Evolutionary conservation across 2,797 vertebrate species (phyloP), one percentile per base, ranked within the genome.

Genomic region (Bradypus variegatus): DNA sequence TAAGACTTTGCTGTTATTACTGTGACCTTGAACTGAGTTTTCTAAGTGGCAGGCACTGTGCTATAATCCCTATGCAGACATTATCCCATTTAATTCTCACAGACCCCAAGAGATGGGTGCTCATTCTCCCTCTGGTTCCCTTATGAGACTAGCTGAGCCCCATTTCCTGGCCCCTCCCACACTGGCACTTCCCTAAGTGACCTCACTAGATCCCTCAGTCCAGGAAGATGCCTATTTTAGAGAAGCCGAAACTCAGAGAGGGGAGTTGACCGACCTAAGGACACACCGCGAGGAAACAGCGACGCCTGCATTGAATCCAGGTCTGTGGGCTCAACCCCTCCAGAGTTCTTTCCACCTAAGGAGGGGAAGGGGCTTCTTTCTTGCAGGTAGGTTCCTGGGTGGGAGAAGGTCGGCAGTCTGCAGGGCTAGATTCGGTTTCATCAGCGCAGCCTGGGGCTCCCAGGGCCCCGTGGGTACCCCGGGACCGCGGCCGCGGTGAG

Each of bases 21-120:
- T 50, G 0, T 67, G 12, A 33, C 64, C 55, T 0, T 10, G 13
- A 18, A 2, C 2, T 13, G 25, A 78, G 55, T 65, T 10, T 11
- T 67, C 64, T 45, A 5, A 2, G 2, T 9, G 27, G 36, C 33
- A 87, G 36, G 48, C 15, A 21, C 38, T 0, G 5, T 5, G 6
- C 76, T 76, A 1, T 8, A 16, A 86, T 31, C 33, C 3, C 18
- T 7, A 6, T 6, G 23, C 9, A 25, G 6, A 87, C 53, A 36
- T 29, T 29, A 31, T 15, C 45, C n/a, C n/a, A 2, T 36, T 64
- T 38, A 21, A 16, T 29, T 45, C 62, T 70, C 25, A 10, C 14
- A 31, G 33, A 70, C 41, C 29, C 67, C 72, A 33, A 27, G 67
- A 64, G 36, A 6, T 48, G 50, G 19, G 21, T 18, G 8, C 70